Base-by-base conservation (phyloP, 2,113 vertebrate species). In the Trichomycterus rosablanca region DNA sequence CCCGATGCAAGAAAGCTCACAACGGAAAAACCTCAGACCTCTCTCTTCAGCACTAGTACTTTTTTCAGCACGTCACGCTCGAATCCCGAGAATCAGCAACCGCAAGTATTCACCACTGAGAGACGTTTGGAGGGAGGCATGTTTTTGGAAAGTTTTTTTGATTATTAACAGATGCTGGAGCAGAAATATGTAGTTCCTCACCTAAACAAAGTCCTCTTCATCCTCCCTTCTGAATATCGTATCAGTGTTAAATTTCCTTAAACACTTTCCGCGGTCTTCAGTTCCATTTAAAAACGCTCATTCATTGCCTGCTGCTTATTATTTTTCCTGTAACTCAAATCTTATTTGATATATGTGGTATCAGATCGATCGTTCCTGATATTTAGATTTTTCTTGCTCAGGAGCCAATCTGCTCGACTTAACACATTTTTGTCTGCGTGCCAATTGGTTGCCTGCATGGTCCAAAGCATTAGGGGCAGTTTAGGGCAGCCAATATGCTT, bases 1-100 rank as follows among this genome's bases (percentile, higher is more conserved):
- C 70, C 42, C 43, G 74, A 74, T 71, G 63, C 76, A 68, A 30
- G 56, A 42, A 7, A 62, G 78, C 80, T 77, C 82, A 68, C 40
- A 26, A n/a, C 32, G 1, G 74, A 74, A 69, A 37, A 40, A n/a
- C 73, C 56, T 59, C 37, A 66, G 5, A 63, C 67, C 75, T 69
- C 18, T 66, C 56, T 49, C 42, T 26, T 67, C 70, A 65, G 67
- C 40, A 8, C 51, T 19, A 67, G 43, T 12, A 7, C 45, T 46
- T 56, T 35, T 59, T 65, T 61, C 59, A 67, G 32, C 55, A 51
- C 40, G 20, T 50, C 24, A 28, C 57, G 64, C 57, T 42, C 40
- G 18, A 57, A 67, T 58, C 7, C 16, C 40, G 16, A 19, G 23
- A 52, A 56, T 63, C 50, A 45, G 56, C 51, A 54, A 72, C 77